Evolutionary conservation across 2,888 invertebrate species (phyloP).

Genomic region (Netelia melanura): DNA sequence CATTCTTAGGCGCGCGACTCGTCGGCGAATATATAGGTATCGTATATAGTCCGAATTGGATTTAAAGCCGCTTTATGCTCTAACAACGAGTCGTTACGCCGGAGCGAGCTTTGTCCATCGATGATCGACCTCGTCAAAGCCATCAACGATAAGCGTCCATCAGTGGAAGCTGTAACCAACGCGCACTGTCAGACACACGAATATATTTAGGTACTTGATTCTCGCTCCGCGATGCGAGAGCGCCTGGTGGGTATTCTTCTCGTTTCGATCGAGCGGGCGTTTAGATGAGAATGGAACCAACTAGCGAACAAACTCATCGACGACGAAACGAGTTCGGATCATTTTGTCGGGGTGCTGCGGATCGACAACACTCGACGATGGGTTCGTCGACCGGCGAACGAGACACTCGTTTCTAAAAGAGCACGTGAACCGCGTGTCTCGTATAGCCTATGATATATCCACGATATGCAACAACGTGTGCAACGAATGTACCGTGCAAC

Average conservation of each 20-base stretch:
- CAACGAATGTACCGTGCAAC: too few relatives aligned
- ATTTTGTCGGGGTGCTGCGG: not conserved
- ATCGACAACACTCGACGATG: not conserved
- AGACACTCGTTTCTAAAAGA: too few relatives aligned
- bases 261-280: not conserved
- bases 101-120: conserved; percentile 80
- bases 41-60: conserved; percentile 53
- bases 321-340: not conserved
- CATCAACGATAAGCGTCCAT: conserved; percentile 82
- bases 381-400: too few relatives aligned
- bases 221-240: conserved; percentile 3
- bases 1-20: conserved; percentile 74
- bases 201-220: conserved; percentile 62
- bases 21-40: conserved; percentile 13
- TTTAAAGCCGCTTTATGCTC: conserved; percentile 63
- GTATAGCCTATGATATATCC: too few relatives aligned
- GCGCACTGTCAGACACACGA: conserved; percentile 75
- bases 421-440: too few relatives aligned
- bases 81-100: conserved; percentile 79
- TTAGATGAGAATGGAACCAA: not conserved
- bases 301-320: not conserved
- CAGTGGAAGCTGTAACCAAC: conserved; percentile 74
- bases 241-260: too few relatives aligned
- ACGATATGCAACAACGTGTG: too few relatives aligned
- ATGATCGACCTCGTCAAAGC: conserved; percentile 75